Base-by-base conservation (phyloP, 1,140 invertebrate species). In the Neomicropteryx cornuta region DNA sequence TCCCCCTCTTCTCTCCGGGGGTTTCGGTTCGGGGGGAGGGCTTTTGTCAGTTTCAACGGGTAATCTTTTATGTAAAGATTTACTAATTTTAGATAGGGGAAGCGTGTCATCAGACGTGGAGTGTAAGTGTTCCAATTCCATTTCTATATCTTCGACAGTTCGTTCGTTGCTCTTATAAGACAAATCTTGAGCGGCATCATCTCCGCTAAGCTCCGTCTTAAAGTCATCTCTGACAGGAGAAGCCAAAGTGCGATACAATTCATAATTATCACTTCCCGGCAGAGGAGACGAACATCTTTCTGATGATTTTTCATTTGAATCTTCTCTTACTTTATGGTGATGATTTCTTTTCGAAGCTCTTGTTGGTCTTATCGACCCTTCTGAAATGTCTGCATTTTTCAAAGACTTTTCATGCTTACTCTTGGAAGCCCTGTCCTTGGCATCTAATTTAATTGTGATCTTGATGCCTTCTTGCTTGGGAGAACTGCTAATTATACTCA, bases 241-340 rank as follows among this genome's bases (percentile, higher is more conserved):
- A 28, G 62, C 55, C 19, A 68, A 48, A 19, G 65, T 70, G 44
- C 60, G 61, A 48, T 68, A 70, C 18, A 70, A 43, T 34, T 70
- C 66, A 59, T 67, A 70, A 34, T 55, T 53, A 57, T 71, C 60
- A 43, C 68, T 52, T 41, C 66, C 57, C 47, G 64, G 58, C 38
- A 59, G 49, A 21, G 72, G 72, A 5, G 72, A 72, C 19, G 53
- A 52, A 16, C 57, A 52, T 45, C 66, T 71, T 44, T 70, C 71
- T 39, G 61, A 45, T 10, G 56, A 48, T 37, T 55, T 58, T 38
- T 63, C 56, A 42, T 66, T 59, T 47, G 34, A 19, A 40, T 13
- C 36, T 23, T 43, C 53, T 46, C 62, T 63, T n/a, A n/a, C 38
- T 58, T 58, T 13, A 45, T 42, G 45, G 36, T 44, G 43, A 36